These are phyloP conservation scores for Cancer borealis DNA, from an alignment of 2,888 invertebrate species.

Conservation along the genomic window DNA sequence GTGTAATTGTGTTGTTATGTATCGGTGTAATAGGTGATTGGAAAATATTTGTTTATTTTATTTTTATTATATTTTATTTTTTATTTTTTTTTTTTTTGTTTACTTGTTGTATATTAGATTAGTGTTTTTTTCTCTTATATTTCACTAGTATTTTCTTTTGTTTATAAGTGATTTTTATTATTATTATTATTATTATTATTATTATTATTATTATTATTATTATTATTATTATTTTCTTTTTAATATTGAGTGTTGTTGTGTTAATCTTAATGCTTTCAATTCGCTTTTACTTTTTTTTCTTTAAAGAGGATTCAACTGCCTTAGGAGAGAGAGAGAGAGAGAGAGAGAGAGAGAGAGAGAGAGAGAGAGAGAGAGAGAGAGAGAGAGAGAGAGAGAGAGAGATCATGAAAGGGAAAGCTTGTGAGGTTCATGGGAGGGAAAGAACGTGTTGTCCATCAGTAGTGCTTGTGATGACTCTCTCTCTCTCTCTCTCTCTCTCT, in stretches of 20 bases:
- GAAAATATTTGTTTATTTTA: not conserved
- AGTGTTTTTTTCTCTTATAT: not conserved
- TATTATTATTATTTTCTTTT: not conserved
- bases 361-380: slow-evolving; percentile 27
- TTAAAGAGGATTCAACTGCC: not conserved
- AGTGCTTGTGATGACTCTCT: not conserved
- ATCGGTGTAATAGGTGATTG: too few relatives aligned
- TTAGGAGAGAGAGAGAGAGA: not conserved
- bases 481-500: not conserved
- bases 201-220: not conserved
- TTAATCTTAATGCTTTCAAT: not conserved
- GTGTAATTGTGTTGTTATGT: not conserved
- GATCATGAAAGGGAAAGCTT: slow-evolving; percentile 4
- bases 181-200: slow-evolving; percentile 7
- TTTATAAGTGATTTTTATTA: not conserved
- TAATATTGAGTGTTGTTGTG: not conserved
- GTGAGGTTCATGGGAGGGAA: not conserved
- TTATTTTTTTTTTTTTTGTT: not conserved
- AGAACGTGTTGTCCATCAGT: not conserved
- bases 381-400: slow-evolving; percentile 32
- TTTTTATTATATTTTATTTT: not conserved
- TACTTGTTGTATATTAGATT: not conserved
- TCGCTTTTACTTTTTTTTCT: not conserved
- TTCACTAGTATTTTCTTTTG: not conserved
- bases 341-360: not conserved